Base-by-base conservation (phyloP, 1,140 invertebrate species). In the Halictus rubicundus region DNA sequence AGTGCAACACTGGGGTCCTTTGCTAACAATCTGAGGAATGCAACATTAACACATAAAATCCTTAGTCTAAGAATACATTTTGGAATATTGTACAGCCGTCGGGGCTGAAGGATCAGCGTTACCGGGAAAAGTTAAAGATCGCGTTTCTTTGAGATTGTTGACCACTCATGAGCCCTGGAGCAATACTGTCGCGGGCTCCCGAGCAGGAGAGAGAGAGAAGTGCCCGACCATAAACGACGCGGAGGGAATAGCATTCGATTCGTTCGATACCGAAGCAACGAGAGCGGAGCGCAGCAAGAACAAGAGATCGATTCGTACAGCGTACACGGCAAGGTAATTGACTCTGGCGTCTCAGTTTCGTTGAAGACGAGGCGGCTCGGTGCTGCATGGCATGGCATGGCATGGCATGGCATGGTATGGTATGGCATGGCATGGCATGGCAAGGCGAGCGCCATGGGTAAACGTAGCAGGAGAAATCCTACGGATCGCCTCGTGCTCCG, bases 401-500 rank as follows among this genome's bases (percentile, higher is more conserved):
- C 3, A 19, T 16, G 37, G 63, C 32, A 27, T 4, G 74, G 63
- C 42, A 27, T 7, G 74, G 42, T 9, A 12, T 14, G 74, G 23
- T 46, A 19, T 19, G 52, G 52, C 3, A 19, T 16, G 37, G 63
- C 32, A 27, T 4, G 74, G 63, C 42, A 27, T 7, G 74, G 42
- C 42, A 12, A 9, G 74, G 32, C 32, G 19, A n/a, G 21, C 54
- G 21, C 21, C 6, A 9, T 6, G 21, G 68, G n/a, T 70, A 63
- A 68, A 68, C 63, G 71, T 63, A n/a, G 21, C 54, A 46, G 61
- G 72, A 72, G 81, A 87, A 86, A 87, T 86, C 81, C 75, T 72
- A 84, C 64, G 76, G 84, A 80, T 80, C 77, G 80, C 77, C 32
- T 80, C 80, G 84, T 86, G 76, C 82, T 82, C 65, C 83, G 76